Conservation (phyloP, 2,797 vertebrate species). For the Morelia viridis region DNA sequence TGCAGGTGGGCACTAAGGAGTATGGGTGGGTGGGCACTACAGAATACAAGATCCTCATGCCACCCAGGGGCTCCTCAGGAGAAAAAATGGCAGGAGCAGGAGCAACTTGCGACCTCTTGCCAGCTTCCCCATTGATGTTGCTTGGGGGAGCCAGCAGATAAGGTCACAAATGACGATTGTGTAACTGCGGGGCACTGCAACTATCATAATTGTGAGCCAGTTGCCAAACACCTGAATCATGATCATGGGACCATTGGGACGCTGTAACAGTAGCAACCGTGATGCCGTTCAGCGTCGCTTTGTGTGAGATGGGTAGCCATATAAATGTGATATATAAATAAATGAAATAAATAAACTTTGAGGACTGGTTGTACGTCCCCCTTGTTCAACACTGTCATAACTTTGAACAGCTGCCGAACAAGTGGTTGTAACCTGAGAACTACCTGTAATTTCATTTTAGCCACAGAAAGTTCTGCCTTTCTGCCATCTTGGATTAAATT, state of each 20-base stretch:
- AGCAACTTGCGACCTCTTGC: too few relatives aligned
- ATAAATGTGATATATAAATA: too few relatives aligned
- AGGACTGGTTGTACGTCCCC: neutral
- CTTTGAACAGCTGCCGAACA: neutral
- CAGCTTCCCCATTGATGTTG: too few relatives aligned
- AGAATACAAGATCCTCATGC: neutral
- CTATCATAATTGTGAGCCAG: neutral
- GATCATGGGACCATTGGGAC: neutral
- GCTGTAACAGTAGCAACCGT: neutral
- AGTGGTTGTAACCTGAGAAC: too few relatives aligned
- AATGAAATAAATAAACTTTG: neutral
- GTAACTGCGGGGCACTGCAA: neutral
- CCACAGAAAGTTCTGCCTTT: constrained; percentile 66
- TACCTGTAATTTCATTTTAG: constrained; percentile 51
- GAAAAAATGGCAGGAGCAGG: neutral
- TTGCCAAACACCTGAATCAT: neutral
- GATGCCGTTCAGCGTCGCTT: too few relatives aligned
- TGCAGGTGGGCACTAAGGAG: neutral
- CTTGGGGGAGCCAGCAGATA: too few relatives aligned
- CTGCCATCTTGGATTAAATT: constrained; percentile 69
- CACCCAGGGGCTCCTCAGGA: neutral
- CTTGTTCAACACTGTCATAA: neutral
- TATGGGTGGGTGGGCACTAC: neutral
- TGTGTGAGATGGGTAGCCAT: too few relatives aligned
- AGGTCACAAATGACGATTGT: neutral